A percentile compares a stretch with the other conserved stretches of the same genome.
These are phyloP conservation scores for Macroteleia sp. DNA, from an alignment of 2,888 invertebrate species.

Conservation along the genomic window DNA sequence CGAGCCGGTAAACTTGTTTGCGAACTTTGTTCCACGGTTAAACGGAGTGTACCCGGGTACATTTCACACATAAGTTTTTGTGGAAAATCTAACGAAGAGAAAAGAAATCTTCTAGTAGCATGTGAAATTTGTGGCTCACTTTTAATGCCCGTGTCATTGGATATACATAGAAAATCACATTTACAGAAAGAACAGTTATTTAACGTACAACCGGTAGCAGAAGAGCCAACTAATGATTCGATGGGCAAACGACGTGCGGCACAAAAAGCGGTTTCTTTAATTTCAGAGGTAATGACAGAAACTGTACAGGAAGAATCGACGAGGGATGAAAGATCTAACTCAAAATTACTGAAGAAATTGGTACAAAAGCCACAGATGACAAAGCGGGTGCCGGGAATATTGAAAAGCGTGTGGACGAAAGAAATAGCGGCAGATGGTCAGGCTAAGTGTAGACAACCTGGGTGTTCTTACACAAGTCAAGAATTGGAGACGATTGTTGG, in stretches of 20 bases:
- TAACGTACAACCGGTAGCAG: too few relatives aligned
- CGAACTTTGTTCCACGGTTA: conserved; percentile 84
- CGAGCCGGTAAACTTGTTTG: conserved; percentile 85
- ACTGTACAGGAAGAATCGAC: conserved; percentile 36
- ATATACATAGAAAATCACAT: conserved; percentile 86
- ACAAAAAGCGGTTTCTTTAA: conserved; percentile 79
- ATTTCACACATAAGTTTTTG: conserved; percentile 87
- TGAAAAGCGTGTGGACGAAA: conserved; percentile 73
- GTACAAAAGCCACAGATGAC: conserved; percentile 61
- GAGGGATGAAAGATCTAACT: conserved; percentile 6
- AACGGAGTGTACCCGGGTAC: conserved; percentile 85
- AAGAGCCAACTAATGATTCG: too few relatives aligned
- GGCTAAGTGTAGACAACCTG: conserved; percentile 74
- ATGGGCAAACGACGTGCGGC: conserved; percentile 85
- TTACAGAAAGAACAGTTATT: conserved; percentile 78
- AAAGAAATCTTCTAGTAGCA: conserved; percentile 79
- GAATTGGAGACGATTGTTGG: conserved; percentile 72
- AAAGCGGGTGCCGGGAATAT: conserved; percentile 70
- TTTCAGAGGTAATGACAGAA: conserved; percentile 76
- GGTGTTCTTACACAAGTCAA: conserved; percentile 72
- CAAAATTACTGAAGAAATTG: conserved; percentile 34
- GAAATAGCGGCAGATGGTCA: conserved; percentile 68
- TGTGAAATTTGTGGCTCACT: conserved; percentile 86
- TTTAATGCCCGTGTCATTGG: conserved; percentile 86
- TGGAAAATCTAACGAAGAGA: conserved; percentile 86